phyloP scores from a whole-genome alignment of 2,797 vertebrate genomes.

The Liparis tanakae region DNA sequence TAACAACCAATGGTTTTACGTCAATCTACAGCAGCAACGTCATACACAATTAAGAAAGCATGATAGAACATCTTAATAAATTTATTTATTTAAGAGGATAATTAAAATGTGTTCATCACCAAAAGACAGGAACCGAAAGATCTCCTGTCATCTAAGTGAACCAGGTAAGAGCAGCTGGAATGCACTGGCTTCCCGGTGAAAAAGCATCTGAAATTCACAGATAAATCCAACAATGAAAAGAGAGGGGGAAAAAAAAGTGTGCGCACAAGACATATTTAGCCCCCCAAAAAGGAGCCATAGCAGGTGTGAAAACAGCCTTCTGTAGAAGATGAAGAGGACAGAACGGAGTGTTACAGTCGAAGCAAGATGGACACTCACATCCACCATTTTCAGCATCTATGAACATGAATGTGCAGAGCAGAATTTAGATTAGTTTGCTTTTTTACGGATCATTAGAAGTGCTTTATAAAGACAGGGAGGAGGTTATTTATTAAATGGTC shows the following conservation, averaged over 20 bases:
- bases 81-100: neutral
- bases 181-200: constrained; percentile 28
- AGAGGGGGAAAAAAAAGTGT: constrained; percentile 41
- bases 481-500: neutral
- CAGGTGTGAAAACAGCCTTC: constrained; percentile 53
- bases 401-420: constrained; percentile 29
- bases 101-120: constrained; percentile 25
- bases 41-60: constrained; percentile 7
- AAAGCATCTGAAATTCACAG: constrained; percentile 35
- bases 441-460: neutral
- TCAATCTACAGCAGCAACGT: constrained; percentile 5
- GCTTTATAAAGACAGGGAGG: neutral
- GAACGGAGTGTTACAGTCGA: constrained; percentile 32
- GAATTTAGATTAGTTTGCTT: constrained; percentile 7
- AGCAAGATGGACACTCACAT: constrained; percentile 36
- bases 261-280: constrained; percentile 49
- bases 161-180: constrained; percentile 29
- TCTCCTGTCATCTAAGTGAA: constrained; percentile 9
- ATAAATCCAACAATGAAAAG: constrained; percentile 37
- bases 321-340: constrained; percentile 52
- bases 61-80: neutral
- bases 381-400: constrained; percentile 38
- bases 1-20: constrained; percentile 13
- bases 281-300: constrained; percentile 17
- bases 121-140: constrained; percentile 2